phyloP scores from a whole-genome alignment of 2,888 invertebrate genomes.

The Spodoptera exigua region DNA sequence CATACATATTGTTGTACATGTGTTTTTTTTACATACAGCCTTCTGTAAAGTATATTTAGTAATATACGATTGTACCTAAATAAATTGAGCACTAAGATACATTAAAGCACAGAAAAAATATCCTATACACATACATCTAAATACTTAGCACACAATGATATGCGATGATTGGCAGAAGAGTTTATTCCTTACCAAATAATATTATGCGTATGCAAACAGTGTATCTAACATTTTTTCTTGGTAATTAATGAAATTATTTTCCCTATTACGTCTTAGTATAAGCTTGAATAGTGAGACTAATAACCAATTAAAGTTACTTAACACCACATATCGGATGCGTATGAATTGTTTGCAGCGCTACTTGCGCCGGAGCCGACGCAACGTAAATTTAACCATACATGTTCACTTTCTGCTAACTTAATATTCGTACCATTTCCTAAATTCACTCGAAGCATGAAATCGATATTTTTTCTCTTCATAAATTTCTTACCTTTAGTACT shows the following conservation, averaged over 20 bases:
- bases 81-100: too few relatives aligned
- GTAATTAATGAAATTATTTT: slow-evolving; percentile 7
- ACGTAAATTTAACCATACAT: slow-evolving; percentile 52
- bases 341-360: slow-evolving; percentile 51
- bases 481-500: slow-evolving; percentile 10
- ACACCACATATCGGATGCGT: slow-evolving; percentile 65
- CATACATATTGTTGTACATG: too few relatives aligned
- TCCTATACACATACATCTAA: too few relatives aligned
- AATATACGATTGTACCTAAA: too few relatives aligned
- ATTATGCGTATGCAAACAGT: slow-evolving; percentile 5
- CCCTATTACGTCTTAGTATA: slow-evolving; percentile 51
- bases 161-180: too few relatives aligned
- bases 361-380: slow-evolving; percentile 45
- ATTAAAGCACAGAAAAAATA: too few relatives aligned
- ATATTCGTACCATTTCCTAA: slow-evolving; percentile 58
- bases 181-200: neutral
- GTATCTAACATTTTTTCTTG: neutral
- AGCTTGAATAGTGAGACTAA: slow-evolving; percentile 61
- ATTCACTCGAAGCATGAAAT: slow-evolving; percentile 55
- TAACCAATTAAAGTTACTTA: slow-evolving; percentile 71
- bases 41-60: too few relatives aligned
- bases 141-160: too few relatives aligned
- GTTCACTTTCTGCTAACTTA: slow-evolving; percentile 57
- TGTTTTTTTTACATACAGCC: too few relatives aligned
- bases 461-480: slow-evolving; percentile 19